phyloP scores from a whole-genome alignment of 2,888 invertebrate species.

The Microctonus brassicae region DNA sequence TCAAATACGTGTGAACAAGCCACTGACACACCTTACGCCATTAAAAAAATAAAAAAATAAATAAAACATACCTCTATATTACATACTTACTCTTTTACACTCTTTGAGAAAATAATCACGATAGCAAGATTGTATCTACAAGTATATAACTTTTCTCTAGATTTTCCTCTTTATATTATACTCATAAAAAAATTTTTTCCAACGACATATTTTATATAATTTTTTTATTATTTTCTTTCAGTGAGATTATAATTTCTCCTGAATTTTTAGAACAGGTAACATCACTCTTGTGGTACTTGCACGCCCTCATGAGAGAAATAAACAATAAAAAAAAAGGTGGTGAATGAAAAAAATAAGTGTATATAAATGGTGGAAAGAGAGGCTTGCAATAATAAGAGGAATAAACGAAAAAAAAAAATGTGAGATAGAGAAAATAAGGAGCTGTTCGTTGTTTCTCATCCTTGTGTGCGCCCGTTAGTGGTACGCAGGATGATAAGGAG shows the following conservation, averaged over 20 bases:
- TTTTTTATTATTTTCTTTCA: neutral
- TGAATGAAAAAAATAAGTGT: neutral
- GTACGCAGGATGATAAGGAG: constrained; percentile 2
- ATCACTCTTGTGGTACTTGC: neutral
- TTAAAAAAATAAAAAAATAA: too few relatives aligned
- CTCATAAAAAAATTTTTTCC: constrained; percentile 2
- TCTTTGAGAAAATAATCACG: constrained; percentile 49
- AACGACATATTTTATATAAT: neutral
- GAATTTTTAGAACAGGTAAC: constrained; percentile 5
- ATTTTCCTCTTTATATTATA: neutral
- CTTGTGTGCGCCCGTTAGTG: constrained; percentile 28
- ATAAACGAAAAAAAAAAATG: neutral
- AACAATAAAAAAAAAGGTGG: neutral
- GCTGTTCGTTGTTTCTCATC: neutral
- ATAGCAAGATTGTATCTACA: constrained; percentile 53
- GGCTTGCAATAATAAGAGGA: neutral
- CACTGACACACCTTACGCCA: too few relatives aligned
- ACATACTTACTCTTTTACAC: constrained; percentile 19
- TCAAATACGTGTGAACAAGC: constrained; percentile 60
- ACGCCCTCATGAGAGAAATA: constrained; percentile 1
- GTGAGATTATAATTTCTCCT: neutral
- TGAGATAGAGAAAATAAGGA: constrained; percentile 5
- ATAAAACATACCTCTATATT: too few relatives aligned
- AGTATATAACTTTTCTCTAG: constrained; percentile 30
- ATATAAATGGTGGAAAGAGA: neutral